A percentile compares a stretch with the other conserved stretches of the same genome.
Conservation (phyloP, 2,888 invertebrate genomes). For the Eilema griseolum region DNA sequence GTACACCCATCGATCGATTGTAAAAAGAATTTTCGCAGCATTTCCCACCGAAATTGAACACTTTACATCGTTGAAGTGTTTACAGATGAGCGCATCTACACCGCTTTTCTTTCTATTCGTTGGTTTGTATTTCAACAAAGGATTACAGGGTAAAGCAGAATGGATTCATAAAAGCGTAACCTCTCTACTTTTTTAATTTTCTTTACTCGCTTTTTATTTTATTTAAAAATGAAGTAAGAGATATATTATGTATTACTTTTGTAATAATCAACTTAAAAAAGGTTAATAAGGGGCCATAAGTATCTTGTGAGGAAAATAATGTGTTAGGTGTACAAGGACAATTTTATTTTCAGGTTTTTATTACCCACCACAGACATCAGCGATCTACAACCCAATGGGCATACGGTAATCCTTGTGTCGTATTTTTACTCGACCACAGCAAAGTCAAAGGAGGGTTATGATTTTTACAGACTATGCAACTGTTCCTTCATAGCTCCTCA, state of each 20-base stretch:
- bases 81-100: slow-evolving; percentile 65
- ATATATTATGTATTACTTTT: neutral
- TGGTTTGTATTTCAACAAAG: slow-evolving; percentile 55
- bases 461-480: no score
- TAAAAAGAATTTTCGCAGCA: slow-evolving; percentile 73
- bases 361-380: no score
- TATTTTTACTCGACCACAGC: no score
- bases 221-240: slow-evolving; percentile 13
- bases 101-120: slow-evolving; percentile 60
- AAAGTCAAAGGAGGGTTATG: no score
- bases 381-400: no score
- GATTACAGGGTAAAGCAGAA: slow-evolving; percentile 42
- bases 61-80: slow-evolving; percentile 72
- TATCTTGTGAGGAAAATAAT: neutral
- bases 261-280: neutral
- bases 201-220: neutral
- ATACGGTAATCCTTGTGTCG: no score
- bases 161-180: slow-evolving; percentile 25
- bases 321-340: no score
- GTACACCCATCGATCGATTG: slow-evolving; percentile 83
- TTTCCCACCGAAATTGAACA: slow-evolving; percentile 78
- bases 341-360: no score
- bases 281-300: no score
- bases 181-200: slow-evolving; percentile 16
- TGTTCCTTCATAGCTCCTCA: no score